Conservation (phyloP, 1,140 invertebrate genomes). For the Diorhabda elongata region DNA sequence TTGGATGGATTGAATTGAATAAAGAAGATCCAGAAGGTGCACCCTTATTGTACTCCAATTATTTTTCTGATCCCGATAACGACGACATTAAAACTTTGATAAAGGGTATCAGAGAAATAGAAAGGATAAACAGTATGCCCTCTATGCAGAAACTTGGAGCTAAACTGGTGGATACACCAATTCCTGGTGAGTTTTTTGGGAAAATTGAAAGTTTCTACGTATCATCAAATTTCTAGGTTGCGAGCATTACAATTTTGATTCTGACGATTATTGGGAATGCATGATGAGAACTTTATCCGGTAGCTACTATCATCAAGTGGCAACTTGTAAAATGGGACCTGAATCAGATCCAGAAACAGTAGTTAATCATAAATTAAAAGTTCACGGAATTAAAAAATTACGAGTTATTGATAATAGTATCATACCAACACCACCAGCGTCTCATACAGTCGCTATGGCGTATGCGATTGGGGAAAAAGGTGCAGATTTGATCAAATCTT, state of each 20-base stretch:
- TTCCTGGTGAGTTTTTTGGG: slow-evolving; percentile 40
- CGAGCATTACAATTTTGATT: slow-evolving; percentile 42
- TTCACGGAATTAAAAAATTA: slow-evolving; percentile 63
- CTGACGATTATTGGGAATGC: slow-evolving; percentile 69
- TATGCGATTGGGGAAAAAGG: slow-evolving; percentile 59
- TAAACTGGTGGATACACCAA: slow-evolving; percentile 44
- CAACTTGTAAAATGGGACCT: slow-evolving; percentile 76
- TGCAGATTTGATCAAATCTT: slow-evolving; percentile 53
- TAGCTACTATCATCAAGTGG: slow-evolving; percentile 67
- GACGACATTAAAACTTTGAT: slow-evolving; percentile 48
- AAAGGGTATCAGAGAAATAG: slow-evolving; percentile 43
- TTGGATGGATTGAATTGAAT: slow-evolving; percentile 56
- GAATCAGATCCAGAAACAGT: slow-evolving; percentile 61
- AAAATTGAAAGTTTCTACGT: background rate
- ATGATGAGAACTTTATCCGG: slow-evolving; percentile 59
- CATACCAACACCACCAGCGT: slow-evolving; percentile 64
- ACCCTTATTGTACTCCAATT: slow-evolving; percentile 65
- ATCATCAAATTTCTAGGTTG: slow-evolving; percentile 49
- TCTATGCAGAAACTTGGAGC: slow-evolving; percentile 45
- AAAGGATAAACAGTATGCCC: slow-evolving; percentile 42
- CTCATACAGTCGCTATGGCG: slow-evolving; percentile 51
- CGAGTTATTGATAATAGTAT: slow-evolving; percentile 73
- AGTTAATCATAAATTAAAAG: slow-evolving; percentile 66
- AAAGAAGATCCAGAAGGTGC: slow-evolving; percentile 58
- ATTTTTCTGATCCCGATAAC: slow-evolving; percentile 53